phyloP scores from a whole-genome alignment of 2,113 vertebrate species.

The Albula goreensis region DNA sequence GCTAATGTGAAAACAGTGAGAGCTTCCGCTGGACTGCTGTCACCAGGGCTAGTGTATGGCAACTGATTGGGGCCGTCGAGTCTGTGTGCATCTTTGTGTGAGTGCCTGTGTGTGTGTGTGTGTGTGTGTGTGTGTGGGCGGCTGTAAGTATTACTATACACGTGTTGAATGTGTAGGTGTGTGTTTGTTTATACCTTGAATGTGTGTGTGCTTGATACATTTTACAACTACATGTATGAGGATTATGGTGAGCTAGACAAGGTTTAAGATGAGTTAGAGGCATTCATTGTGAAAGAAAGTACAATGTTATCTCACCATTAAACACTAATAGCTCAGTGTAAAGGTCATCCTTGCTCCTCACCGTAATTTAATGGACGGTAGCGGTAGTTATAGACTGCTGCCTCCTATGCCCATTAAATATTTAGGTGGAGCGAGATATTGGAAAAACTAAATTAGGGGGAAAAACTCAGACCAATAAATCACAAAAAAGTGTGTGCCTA shows the following conservation, averaged over 20 bases:
- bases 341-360: slow-evolving; percentile 24
- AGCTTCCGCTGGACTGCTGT: background rate
- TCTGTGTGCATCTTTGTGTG: no score
- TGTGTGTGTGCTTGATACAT: slow-evolving; percentile 6
- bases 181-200: background rate
- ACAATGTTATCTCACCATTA: slow-evolving; percentile 28
- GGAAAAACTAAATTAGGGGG: slow-evolving; percentile 25
- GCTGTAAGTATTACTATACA: background rate
- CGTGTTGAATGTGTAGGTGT: background rate
- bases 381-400: slow-evolving; percentile 22
- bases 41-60: background rate
- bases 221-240: background rate
- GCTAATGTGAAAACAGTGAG: background rate
- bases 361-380: slow-evolving; percentile 22
- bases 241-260: no score
- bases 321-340: slow-evolving; percentile 25
- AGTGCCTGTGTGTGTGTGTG: background rate
- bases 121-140: slow-evolving; percentile 3
- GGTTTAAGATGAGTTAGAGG: background rate
- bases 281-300: background rate
- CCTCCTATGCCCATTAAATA: slow-evolving; percentile 32
- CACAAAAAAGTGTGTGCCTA: slow-evolving; percentile 27
- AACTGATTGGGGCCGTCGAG: no score
- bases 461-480: slow-evolving; percentile 24
- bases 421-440: slow-evolving; percentile 29